phyloP scores from a whole-genome alignment of 2,113 vertebrate species.

The Amazona vittata region DNA sequence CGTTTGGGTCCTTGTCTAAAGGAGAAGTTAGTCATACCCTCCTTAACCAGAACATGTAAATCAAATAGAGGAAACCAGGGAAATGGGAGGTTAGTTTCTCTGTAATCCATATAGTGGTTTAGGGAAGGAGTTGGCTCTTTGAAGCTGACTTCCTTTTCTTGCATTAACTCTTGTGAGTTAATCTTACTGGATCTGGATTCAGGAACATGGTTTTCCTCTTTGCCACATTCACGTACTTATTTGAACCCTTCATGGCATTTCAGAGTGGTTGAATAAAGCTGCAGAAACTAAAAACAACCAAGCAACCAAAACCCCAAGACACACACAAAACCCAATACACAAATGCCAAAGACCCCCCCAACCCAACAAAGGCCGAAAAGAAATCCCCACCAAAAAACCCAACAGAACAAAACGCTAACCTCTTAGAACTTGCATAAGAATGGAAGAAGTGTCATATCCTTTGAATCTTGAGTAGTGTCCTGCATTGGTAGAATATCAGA shows the following conservation, averaged over 20 bases:
- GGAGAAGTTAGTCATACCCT: background rate
- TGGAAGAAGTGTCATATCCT: background rate
- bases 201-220: background rate
- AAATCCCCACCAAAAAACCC: background rate
- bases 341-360: background rate
- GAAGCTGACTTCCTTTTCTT: background rate
- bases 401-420: background rate
- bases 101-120: background rate
- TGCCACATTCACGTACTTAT: rapidly evolving
- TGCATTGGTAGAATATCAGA: background rate
- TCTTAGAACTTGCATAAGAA: background rate
- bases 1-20: background rate
- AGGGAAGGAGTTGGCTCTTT: background rate
- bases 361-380: background rate
- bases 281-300: background rate
- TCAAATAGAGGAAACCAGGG: background rate
- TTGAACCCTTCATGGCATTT: background rate
- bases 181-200: background rate
- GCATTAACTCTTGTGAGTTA: background rate
- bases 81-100: background rate
- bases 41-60: background rate
- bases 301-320: rapidly evolving
- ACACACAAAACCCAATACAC: background rate
- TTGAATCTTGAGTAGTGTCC: background rate
- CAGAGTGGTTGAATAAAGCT: background rate